These are phyloP conservation scores for Epirrita christyi DNA, from an alignment of 2,888 invertebrate species.

Conservation along the genomic window DNA sequence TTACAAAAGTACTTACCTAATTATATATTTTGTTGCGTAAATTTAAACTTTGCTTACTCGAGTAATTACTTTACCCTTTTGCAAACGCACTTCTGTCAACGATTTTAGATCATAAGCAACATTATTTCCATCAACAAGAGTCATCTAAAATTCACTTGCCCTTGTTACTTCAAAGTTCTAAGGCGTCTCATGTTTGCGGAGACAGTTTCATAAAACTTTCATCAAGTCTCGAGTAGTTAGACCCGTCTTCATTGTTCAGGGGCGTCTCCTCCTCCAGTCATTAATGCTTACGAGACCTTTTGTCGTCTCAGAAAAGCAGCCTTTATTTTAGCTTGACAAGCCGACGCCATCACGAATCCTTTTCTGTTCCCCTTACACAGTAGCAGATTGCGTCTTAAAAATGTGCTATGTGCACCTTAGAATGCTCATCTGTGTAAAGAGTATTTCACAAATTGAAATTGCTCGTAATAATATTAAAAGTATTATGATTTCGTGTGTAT, in stretches of 20 bases:
- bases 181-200: constrained; percentile 38
- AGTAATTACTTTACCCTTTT: constrained; percentile 16
- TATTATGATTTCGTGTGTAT: not conserved
- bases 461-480: not conserved
- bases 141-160: constrained; percentile 32
- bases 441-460: not conserved
- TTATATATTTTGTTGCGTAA: not conserved
- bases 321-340: constrained; percentile 51
- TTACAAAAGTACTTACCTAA: not conserved
- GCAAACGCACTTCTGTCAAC: constrained; percentile 12
- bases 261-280: constrained; percentile 58
- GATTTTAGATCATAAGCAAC: constrained; percentile 5
- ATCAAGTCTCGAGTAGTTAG: constrained; percentile 61
- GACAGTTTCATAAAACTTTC: constrained; percentile 54
- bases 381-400: constrained; percentile 18
- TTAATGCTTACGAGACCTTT: constrained; percentile 65
- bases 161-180: constrained; percentile 42
- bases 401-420: not conserved
- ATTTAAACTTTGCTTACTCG: constrained; percentile 3
- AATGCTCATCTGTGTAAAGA: not conserved
- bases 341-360: constrained; percentile 14
- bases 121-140: constrained; percentile 35
- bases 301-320: constrained; percentile 59
- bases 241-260: constrained; percentile 61
- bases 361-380: constrained; percentile 19